Conservation (phyloP, 2,113 vertebrate genomes). For the Misgurnus anguillicaudatus region DNA sequence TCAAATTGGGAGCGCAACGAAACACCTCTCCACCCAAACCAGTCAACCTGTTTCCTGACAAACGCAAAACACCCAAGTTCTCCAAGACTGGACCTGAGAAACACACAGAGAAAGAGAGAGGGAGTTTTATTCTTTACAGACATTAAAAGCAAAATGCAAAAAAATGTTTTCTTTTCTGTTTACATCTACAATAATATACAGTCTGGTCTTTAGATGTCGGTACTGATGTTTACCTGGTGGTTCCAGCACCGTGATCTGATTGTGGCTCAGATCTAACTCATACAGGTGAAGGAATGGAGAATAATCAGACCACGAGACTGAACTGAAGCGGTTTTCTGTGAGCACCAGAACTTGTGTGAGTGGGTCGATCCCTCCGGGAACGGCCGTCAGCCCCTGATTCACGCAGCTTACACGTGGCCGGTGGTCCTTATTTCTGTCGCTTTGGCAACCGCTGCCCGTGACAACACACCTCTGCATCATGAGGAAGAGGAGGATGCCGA, state of each 20-base stretch:
- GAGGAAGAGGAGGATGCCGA: conserved; percentile 56
- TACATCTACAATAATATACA: too few species aligned
- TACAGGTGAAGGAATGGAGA: conserved; percentile 59
- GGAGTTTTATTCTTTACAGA: too few species aligned
- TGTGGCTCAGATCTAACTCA: conserved; percentile 69
- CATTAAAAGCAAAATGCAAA: too few species aligned
- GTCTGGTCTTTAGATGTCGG: too few species aligned
- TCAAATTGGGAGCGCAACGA: conserved; percentile 61
- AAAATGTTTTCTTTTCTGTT: too few species aligned
- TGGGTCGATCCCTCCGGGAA: conserved; percentile 58
- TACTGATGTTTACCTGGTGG: conserved; percentile 25
- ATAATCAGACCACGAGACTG: conserved; percentile 67
- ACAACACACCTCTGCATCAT: background rate
- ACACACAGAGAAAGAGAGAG: background rate
- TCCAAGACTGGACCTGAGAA: conserved; percentile 54
- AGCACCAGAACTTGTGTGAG: conserved; percentile 65
- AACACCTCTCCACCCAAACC: conserved; percentile 58
- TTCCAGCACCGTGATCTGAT: conserved; percentile 60
- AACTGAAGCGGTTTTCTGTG: conserved; percentile 63
- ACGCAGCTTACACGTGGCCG: conserved; percentile 64
- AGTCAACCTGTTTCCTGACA: conserved; percentile 62
- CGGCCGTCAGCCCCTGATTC: conserved; percentile 31
- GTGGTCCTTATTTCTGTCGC: conserved; percentile 63
- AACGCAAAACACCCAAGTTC: conserved; percentile 64
- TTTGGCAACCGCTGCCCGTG: conserved; percentile 51